Evolutionary conservation across 2,888 invertebrate species (phyloP).

Genomic region (Caenorhabditis wallacei): DNA sequence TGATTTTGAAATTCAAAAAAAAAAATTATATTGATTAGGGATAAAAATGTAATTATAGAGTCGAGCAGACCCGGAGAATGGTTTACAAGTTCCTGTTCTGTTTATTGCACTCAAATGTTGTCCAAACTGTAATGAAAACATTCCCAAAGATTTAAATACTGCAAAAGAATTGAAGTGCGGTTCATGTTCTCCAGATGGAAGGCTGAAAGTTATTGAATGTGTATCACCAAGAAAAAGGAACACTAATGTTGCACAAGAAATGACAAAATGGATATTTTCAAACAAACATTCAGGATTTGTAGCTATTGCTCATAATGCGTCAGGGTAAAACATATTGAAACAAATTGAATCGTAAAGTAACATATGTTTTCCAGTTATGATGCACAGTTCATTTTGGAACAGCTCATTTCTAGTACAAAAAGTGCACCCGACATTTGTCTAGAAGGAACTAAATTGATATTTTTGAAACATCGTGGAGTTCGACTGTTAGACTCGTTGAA

Average conservation of each 20-base stretch:
- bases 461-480: background rate
- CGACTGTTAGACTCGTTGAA: slow-evolving; percentile 13
- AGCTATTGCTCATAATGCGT: background rate
- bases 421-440: slow-evolving; percentile 1
- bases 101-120: background rate
- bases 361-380: slow-evolving; percentile 1
- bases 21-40: no score
- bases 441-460: slow-evolving; percentile 4
- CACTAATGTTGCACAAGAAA: background rate
- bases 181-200: background rate
- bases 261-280: background rate
- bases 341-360: background rate
- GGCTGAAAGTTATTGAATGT: background rate
- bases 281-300: background rate
- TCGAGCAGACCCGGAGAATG: background rate
- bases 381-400: slow-evolving; percentile 9
- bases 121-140: background rate
- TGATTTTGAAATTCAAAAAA: background rate
- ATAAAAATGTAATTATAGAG: slow-evolving; percentile 1
- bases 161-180: background rate
- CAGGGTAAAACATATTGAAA: background rate
- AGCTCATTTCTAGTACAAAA: background rate
- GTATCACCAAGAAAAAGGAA: background rate
- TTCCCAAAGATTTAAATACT: background rate
- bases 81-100: background rate